Conservation (phyloP, 1,140 invertebrate species). For the Drosophila pachea region DNA sequence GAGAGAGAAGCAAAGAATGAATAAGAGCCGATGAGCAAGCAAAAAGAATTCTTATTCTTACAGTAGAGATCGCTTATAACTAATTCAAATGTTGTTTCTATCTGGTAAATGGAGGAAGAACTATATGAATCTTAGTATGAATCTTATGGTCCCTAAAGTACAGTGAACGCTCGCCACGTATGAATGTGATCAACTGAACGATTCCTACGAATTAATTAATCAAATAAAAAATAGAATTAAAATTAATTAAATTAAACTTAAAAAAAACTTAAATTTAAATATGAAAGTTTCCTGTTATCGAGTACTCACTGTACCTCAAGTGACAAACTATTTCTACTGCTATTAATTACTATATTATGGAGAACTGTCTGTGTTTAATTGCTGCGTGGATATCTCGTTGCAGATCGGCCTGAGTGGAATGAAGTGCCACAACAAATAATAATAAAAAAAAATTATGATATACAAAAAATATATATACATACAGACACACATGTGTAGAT, state of each 20-base stretch:
- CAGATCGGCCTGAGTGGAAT: conserved; percentile 10
- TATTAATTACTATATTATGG: not conserved
- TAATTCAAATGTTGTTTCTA: conserved; percentile 10
- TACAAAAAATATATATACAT: conserved; percentile 21
- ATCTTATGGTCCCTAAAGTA: no score
- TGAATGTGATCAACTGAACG: not conserved
- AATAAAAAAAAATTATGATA: conserved; percentile 12
- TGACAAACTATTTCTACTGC: conserved; percentile 15
- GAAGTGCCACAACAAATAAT: conserved; percentile 12
- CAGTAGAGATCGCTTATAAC: conserved; percentile 24
- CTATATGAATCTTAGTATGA: no score
- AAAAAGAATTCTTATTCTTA: not conserved
- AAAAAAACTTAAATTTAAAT: no score
- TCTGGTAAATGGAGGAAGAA: not conserved
- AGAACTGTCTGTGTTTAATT: conserved; percentile 16
- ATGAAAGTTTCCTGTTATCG: not conserved
- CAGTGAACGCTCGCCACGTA: not conserved
- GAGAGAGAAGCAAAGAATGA: not conserved
- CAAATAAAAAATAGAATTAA: not conserved
- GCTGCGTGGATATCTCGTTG: conserved; percentile 17
- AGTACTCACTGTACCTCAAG: not conserved
- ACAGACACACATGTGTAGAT: no score
- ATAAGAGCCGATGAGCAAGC: conserved; percentile 11
- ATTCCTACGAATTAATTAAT: no score
- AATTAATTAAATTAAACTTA: not conserved